Evolutionary conservation across 2,113 vertebrate species (phyloP), one percentile per base, ranked within the genome.

Genomic region (Gobio gobio): DNA sequence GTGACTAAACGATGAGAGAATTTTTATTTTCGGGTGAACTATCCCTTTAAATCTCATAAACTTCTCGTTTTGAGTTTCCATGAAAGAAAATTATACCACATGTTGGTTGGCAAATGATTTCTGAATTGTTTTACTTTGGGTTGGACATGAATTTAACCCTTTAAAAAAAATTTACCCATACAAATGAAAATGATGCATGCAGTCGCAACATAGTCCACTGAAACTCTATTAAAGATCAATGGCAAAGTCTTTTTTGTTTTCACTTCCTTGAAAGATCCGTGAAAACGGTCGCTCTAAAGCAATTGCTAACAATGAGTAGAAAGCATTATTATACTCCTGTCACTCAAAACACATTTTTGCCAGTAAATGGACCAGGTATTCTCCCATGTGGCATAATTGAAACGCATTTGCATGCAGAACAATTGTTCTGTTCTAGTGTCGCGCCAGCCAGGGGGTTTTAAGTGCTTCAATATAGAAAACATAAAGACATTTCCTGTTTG

Each of bases 281-380:
- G 54, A 51, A 49, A 45, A 40, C 0, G 1, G 16, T 70, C 10
- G 5, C 36, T 79, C 24, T 63, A n/a, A 10, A 73, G 26, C 1
- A 13, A 80, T 68, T 40, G 64, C 36, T 72, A 40, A 72, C 54
- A 73, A 72, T 63, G 45, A 81, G 40, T 33, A 82, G 29, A 81
- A 63, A 49, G 45, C 66, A 49, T 75, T 58, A 59, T 47, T 78
- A 66, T 72, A 54, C 75, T 43, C 3, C 22, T 70, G 47, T 78
- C 75, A 78, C 7, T 78, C 81, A 79, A 79, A 79, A 63, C 40
- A 63, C 51, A 79, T 58, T 72, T 45, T 33, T 85, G 84, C 43
- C 12, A 20, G 56, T 74, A 18, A 51, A 73, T 61, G 54, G n/a
- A 12, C 14, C 36, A 59, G 84, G 84, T 59, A 24, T 78, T 85